These are phyloP conservation scores for Allolobophora icterica DNA, from an alignment of 2,888 invertebrate genomes.

Conservation along the genomic window DNA sequence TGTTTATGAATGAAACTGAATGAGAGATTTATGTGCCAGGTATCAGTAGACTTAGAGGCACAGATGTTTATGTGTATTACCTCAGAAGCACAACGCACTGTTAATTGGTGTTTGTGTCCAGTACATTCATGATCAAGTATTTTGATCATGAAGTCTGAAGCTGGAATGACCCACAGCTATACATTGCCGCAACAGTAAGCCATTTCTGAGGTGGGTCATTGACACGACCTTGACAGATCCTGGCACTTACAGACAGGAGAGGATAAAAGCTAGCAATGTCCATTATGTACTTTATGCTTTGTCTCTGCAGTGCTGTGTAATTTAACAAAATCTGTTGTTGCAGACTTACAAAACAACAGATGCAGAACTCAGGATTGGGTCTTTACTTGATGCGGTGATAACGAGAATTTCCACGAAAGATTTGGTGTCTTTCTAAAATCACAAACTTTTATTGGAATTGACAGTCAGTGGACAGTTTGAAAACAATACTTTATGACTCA, in stretches of 20 bases:
- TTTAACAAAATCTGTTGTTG: not conserved
- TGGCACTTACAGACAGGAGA: not conserved
- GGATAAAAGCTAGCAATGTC: not conserved
- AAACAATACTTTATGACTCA: not conserved
- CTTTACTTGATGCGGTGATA: constrained; percentile 12
- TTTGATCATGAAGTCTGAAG: too few relatives aligned
- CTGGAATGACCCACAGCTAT: too few relatives aligned
- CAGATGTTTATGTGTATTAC: too few relatives aligned
- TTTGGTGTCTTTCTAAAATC: constrained; percentile 18
- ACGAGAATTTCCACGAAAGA: constrained; percentile 23
- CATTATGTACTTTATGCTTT: not conserved
- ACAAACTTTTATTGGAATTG: not conserved
- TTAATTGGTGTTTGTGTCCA: too few relatives aligned
- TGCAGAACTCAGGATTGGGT: not conserved
- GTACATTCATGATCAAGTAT: too few relatives aligned
- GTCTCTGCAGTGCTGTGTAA: not conserved
- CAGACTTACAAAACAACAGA: constrained; percentile 23
- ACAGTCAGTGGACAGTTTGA: not conserved
- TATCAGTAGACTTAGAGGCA: too few relatives aligned
- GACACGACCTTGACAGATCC: too few relatives aligned
- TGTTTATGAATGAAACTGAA: too few relatives aligned
- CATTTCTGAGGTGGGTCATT: too few relatives aligned
- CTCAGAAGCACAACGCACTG: too few relatives aligned
- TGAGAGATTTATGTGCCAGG: too few relatives aligned
- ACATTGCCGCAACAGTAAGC: too few relatives aligned